Percentiles rank a stretch among this genome's conserved stretches.
phyloP scores from a whole-genome alignment of 2,113 vertebrate genomes.

The Okapia johnstoni region DNA sequence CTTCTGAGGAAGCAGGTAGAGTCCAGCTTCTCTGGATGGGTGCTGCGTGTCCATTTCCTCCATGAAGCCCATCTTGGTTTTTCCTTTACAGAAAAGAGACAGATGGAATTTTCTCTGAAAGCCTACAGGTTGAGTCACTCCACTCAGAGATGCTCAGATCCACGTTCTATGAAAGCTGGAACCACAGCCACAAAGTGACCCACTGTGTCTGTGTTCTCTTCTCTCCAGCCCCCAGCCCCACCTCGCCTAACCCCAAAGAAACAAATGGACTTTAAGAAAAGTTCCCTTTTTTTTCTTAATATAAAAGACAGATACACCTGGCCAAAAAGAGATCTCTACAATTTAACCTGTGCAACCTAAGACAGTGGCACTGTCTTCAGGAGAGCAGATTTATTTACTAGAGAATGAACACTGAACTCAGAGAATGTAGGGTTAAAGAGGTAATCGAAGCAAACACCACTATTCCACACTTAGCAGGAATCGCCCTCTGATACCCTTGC shows the following conservation, averaged over 20 bases:
- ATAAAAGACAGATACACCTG: not conserved
- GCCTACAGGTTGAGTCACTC: not conserved
- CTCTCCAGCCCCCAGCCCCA: not conserved
- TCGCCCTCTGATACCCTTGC: not conserved
- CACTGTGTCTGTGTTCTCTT: not conserved
- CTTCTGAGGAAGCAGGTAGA: not conserved
- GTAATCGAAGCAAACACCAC: not conserved
- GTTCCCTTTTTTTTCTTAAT: not conserved
- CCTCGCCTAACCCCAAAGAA: not conserved
- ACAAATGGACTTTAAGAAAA: not conserved
- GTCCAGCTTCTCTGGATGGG: not conserved
- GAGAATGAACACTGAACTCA: not conserved
- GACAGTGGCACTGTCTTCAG: not conserved
- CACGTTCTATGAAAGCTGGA: not conserved
- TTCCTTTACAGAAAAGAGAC: conserved; percentile 43
- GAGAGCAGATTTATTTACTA: not conserved
- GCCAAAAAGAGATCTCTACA: not conserved
- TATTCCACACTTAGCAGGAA: not conserved
- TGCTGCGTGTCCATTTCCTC: not conserved
- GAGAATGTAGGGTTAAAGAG: not conserved
- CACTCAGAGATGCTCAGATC: not conserved
- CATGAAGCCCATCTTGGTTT: not conserved
- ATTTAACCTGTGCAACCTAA: not conserved
- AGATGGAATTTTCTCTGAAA: not conserved
- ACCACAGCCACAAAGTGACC: not conserved